Conservation (phyloP, 2,888 invertebrate genomes). For the Drosophila incognita region DNA sequence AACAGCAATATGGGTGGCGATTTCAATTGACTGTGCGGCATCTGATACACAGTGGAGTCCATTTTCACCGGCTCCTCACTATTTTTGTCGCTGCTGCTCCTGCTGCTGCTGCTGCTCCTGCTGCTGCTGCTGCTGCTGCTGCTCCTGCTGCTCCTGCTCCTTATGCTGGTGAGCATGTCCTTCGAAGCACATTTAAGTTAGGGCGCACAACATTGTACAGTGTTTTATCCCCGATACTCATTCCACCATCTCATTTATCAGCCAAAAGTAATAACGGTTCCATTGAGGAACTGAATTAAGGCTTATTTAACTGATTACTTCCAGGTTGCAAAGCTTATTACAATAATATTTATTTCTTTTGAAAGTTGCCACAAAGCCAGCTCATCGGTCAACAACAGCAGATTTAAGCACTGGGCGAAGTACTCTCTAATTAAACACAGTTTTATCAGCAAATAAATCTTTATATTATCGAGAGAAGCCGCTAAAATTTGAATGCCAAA, state of each 20-base stretch:
- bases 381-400: too few species aligned
- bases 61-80: conserved; percentile 16
- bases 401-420: background rate
- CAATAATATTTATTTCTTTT: background rate
- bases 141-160: background rate
- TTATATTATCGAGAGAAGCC: background rate
- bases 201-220: background rate
- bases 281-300: background rate
- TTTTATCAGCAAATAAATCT: background rate
- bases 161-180: background rate
- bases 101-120: background rate
- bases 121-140: background rate
- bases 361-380: background rate
- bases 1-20: conserved; percentile 43
- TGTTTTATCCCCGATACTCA: background rate
- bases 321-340: background rate
- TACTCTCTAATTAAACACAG: background rate
- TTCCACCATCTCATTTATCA: background rate
- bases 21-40: conserved; percentile 23
- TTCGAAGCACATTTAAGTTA: background rate
- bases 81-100: background rate
- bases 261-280: background rate
- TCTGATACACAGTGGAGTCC: conserved; percentile 28
- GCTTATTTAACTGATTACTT: background rate
- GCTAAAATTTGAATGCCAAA: background rate